phyloP scores from a whole-genome alignment of 2,113 vertebrate species.

The Eonycteris spelaea region DNA sequence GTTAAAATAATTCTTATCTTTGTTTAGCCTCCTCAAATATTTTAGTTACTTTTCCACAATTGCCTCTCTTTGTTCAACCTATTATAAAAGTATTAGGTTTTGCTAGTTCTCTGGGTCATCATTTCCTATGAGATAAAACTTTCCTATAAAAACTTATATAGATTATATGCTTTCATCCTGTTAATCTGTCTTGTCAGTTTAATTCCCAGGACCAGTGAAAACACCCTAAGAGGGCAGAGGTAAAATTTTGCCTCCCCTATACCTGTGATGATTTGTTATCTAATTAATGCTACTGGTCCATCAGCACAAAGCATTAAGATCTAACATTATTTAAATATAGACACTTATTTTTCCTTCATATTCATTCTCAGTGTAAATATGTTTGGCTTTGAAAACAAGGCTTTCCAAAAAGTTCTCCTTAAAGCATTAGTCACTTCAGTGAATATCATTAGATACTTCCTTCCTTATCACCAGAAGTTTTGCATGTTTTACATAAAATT shows the following conservation, averaged over 20 bases:
- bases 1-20: not conserved
- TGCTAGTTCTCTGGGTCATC: not conserved
- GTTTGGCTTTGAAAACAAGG: constrained; percentile 17
- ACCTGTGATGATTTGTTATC: not conserved
- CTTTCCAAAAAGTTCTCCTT: not conserved
- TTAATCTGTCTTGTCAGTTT: not conserved
- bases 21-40: not conserved
- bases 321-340: not conserved
- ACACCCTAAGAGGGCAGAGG: not conserved
- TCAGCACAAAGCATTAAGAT: not conserved
- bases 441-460: not conserved
- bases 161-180: not conserved
- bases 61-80: not conserved
- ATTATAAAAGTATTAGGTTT: not conserved
- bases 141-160: not conserved
- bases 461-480: constrained; percentile 25
- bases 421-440: not conserved
- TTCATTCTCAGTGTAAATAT: not conserved
- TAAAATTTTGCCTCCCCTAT: not conserved
- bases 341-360: not conserved
- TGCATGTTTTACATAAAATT: not conserved
- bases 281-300: not conserved
- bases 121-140: not conserved
- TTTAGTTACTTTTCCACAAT: not conserved
- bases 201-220: not conserved